Evolutionary conservation across 2,113 vertebrate genomes (phyloP).

Genomic region (Mola mola): DNA sequence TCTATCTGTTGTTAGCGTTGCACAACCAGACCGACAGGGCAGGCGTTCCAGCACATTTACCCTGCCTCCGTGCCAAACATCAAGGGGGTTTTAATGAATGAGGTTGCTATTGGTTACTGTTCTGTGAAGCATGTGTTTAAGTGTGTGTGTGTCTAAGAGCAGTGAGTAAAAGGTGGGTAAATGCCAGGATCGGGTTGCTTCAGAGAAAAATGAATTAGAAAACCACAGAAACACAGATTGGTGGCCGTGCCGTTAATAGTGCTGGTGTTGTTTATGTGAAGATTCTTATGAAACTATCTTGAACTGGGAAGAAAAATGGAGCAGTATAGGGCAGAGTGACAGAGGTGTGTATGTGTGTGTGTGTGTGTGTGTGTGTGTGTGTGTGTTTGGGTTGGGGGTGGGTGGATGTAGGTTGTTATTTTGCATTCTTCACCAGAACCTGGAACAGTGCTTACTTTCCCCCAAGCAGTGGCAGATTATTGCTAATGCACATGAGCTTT

Average conservation of each 20-base stretch:
- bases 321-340: constrained; percentile 4
- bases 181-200: constrained; percentile 67
- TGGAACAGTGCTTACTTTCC: constrained; percentile 44
- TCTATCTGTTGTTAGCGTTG: constrained; percentile 61
- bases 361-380: too few species aligned
- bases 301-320: background rate
- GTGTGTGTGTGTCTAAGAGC: constrained; percentile 39
- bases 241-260: constrained; percentile 18
- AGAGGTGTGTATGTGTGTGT: too few species aligned
- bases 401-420: constrained; percentile 42
- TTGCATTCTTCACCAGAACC: constrained; percentile 58
- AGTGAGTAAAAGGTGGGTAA: constrained; percentile 40
- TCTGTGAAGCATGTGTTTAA: constrained; percentile 73
- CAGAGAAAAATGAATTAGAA: constrained; percentile 49
- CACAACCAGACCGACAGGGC: constrained; percentile 59
- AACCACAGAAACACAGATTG: constrained; percentile 31
- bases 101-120: constrained; percentile 84
- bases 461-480: constrained; percentile 51
- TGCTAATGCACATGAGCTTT: constrained; percentile 67
- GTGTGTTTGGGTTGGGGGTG: too few species aligned
- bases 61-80: constrained; percentile 74
- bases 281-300: constrained; percentile 21
- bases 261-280: constrained; percentile 58
- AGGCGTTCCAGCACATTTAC: constrained; percentile 81
- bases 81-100: constrained; percentile 79